Evolutionary conservation across 2,888 invertebrate genomes (phyloP).

Genomic region (Mycalesis mineus): DNA sequence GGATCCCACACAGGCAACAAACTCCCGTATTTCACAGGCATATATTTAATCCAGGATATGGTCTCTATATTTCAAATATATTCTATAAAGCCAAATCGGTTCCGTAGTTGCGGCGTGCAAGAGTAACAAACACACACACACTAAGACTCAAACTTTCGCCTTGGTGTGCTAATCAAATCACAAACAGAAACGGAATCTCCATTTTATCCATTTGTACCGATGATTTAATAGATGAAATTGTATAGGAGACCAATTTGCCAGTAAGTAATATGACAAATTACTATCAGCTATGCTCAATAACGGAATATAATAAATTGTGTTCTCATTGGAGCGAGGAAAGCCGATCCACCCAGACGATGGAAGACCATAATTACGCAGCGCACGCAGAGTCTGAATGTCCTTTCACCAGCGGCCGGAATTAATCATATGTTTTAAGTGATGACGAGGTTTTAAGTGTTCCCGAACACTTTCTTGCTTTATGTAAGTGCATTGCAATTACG

Average conservation of each 20-base stretch:
- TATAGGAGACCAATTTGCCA: neutral
- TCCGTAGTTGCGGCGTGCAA: no score
- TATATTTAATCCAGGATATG: no score
- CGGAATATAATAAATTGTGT: neutral
- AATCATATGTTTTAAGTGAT: constrained; percentile 25
- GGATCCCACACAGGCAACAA: no score
- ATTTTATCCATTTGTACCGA: no score
- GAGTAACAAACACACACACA: no score
- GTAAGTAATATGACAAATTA: neutral
- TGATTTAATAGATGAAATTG: neutral
- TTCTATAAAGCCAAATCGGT: no score
- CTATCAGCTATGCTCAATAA: neutral
- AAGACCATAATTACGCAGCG: constrained; percentile 12
- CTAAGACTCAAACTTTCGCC: no score
- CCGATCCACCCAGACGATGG: neutral
- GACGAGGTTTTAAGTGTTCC: constrained; percentile 12
- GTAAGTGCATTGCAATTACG: constrained; percentile 5
- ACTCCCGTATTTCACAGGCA: no score
- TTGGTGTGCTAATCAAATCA: no score
- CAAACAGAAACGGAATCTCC: no score
- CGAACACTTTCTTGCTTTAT: constrained; percentile 11
- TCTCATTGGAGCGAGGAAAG: constrained; percentile 11
- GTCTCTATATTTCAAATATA: no score
- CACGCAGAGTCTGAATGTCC: constrained; percentile 28
- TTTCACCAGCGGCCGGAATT: constrained; percentile 35